Base-by-base conservation (phyloP, 1,140 invertebrate species). In the Globodera rostochiensis region DNA sequence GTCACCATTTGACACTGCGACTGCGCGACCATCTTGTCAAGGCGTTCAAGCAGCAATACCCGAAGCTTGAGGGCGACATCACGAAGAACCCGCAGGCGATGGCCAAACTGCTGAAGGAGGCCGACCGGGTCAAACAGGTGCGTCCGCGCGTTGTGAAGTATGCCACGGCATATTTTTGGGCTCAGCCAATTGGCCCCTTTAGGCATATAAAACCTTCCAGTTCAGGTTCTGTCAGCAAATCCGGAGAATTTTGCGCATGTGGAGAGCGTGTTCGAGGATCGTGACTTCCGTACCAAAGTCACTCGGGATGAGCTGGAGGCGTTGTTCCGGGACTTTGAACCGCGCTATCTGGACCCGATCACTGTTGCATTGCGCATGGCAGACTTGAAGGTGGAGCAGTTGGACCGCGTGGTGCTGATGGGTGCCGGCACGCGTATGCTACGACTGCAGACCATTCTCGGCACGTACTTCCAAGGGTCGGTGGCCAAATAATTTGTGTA, bases 91-190 rank as follows among this genome's bases (percentile, higher is more conserved):
- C 94, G 0, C 92, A 95, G 83, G 93, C 96, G 0, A 94, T 99
- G 94, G 95, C 95, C 6, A 99, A 99, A 89, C 91, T 99, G 4
- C 94, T 97, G 77, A 96, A 97, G 90, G 98, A 99, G 92, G 95
- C 98, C 45, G 96, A 95, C 74, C 91, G 96, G 45, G 91, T 99
- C 1, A 99, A 99, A 91, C 96, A 96, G 89, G 81, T 66, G 19
- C 6, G 45, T 25, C 6, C 0, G 9, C 8, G 8, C 50, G 50
- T 53, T 21, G 15, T 46, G 46, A 57, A 53, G 69, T 45, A 19
- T 36, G 36, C 1, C 36, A 36, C 36, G 50, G 6, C 70, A 11
- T 84, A 73, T 76, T 36, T 36, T 36, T 25, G 36, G 25, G 2
- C 25, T 2, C 25, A 36, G 25, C 0, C 36, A 6, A 47, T 71